A percentile compares a stretch with the other conserved stretches of the same genome.
These are phyloP conservation scores for Gobiocypris rarus DNA, from an alignment of 2,113 vertebrate genomes.

Conservation along the genomic window DNA sequence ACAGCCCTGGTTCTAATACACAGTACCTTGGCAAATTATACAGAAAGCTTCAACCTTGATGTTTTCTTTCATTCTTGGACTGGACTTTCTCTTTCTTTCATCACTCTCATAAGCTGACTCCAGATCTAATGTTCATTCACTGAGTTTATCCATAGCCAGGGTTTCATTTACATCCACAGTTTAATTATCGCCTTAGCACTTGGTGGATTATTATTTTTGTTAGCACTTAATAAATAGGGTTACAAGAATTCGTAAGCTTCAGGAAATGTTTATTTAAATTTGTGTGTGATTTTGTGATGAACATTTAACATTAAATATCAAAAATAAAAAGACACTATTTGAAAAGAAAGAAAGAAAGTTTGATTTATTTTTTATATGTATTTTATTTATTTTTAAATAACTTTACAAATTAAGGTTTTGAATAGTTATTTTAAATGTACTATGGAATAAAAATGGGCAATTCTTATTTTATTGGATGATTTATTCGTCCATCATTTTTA, in stretches of 20 bases:
- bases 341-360: neutral
- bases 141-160: neutral
- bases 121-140: neutral
- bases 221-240: neutral
- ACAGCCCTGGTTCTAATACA: neutral
- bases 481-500: no score
- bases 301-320: neutral
- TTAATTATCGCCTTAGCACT: neutral
- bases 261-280: neutral
- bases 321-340: neutral
- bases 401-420: no score
- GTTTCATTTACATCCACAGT: neutral
- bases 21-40: neutral
- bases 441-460: no score
- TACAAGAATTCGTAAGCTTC: neutral
- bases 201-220: neutral
- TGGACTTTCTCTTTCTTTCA: neutral
- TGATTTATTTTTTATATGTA: no score
- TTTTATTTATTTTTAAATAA: no score
- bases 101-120: slow-evolving; percentile 17
- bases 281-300: neutral
- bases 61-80: slow-evolving; percentile 12
- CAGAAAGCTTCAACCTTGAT: neutral
- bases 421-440: neutral
- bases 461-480: neutral